Evolutionary conservation across 2,113 vertebrate species (phyloP).

Genomic region (Daubentonia madagascariensis): DNA sequence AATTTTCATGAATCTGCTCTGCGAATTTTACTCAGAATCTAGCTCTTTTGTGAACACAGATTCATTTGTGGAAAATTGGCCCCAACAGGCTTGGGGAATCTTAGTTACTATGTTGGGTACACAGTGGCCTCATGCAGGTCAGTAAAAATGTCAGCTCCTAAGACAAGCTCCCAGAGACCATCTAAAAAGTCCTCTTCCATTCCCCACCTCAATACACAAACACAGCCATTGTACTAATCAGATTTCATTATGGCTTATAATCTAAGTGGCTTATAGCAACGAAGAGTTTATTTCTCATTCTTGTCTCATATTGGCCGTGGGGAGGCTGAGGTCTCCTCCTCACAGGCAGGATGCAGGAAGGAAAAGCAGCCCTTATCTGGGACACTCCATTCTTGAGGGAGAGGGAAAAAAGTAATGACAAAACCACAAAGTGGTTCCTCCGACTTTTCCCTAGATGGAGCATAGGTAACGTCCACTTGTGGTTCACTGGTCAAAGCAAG

Average conservation of each 20-base stretch:
- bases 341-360: background rate
- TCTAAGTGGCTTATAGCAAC: background rate
- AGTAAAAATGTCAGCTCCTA: background rate
- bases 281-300: background rate
- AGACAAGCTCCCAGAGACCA: background rate
- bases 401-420: background rate
- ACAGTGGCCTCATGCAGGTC: background rate
- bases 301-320: background rate
- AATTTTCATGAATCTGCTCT: slow-evolving; percentile 45
- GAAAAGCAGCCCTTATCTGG: background rate
- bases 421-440: background rate
- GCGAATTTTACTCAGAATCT: background rate
- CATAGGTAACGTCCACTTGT: background rate
- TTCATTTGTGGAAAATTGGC: background rate
- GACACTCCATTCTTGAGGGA: background rate
- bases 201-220: background rate
- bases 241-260: background rate
- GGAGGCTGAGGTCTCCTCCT: background rate
- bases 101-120: background rate
- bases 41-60: background rate
- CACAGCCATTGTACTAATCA: background rate
- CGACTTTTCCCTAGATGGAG: background rate
- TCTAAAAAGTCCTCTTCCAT: background rate
- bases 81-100: background rate
- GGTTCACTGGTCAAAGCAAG: background rate